Conservation (phyloP, 2,113 vertebrate genomes). For the Chamaea fasciata region DNA sequence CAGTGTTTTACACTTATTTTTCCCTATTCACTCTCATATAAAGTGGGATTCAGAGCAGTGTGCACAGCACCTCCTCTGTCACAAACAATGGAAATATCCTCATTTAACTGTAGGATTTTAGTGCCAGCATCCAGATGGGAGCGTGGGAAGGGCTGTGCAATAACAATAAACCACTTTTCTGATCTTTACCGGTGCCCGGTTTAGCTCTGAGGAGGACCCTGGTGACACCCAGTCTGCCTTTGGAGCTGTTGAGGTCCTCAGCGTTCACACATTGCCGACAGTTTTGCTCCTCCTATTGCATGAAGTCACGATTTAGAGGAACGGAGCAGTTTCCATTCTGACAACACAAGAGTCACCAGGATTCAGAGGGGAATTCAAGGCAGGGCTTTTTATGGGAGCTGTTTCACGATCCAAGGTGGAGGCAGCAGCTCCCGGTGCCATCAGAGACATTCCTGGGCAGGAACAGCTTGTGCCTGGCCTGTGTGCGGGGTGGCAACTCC, state of each 20-base stretch:
- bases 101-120: not conserved
- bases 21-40: not conserved
- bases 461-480: not conserved
- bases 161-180: not conserved
- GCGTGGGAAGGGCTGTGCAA: not conserved
- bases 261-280: rapidly evolving
- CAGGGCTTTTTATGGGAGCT: not conserved
- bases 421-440: not conserved
- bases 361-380: not conserved
- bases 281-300: not conserved
- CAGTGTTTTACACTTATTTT: rapidly evolving
- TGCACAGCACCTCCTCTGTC: not conserved
- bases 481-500: rapidly evolving
- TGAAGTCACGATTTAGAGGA: not conserved
- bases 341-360: rapidly evolving
- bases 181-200: not conserved
- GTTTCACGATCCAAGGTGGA: not conserved
- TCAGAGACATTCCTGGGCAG: not conserved
- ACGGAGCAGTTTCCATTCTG: not conserved
- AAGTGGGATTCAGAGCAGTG: not conserved
- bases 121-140: not conserved
- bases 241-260: not conserved
- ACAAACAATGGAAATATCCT: not conserved
- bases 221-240: not conserved
- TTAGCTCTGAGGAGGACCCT: not conserved